phyloP scores from a whole-genome alignment of 2,888 invertebrate genomes.

The Erebia palarica region DNA sequence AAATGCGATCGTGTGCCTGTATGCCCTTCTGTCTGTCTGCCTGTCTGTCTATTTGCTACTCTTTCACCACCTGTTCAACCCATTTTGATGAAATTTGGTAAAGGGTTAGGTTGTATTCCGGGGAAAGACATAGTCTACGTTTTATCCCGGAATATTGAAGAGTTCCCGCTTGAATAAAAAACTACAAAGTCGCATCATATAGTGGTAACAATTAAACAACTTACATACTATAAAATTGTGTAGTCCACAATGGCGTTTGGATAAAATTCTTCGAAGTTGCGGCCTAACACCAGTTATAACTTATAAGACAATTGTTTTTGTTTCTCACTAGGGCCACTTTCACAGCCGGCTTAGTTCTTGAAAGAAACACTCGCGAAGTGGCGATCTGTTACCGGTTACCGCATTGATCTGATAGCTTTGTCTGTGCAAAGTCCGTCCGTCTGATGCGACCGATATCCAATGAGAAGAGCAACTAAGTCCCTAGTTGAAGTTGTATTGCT shows the following conservation, averaged over 20 bases:
- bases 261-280: background rate
- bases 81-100: too few relatives aligned
- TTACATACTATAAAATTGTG: too few relatives aligned
- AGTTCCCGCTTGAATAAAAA: too few relatives aligned
- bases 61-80: too few relatives aligned
- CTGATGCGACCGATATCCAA: constrained; percentile 2
- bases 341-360: background rate
- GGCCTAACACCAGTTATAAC: background rate
- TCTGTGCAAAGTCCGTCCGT: background rate
- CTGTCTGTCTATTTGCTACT: too few relatives aligned
- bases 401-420: constrained; percentile 18
- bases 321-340: constrained; percentile 13
- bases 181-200: too few relatives aligned
- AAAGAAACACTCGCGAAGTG: background rate
- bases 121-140: too few relatives aligned
- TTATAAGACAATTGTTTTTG: background rate
- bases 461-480: background rate
- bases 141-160: too few relatives aligned
- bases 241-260: background rate
- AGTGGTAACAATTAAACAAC: too few relatives aligned
- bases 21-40: too few relatives aligned
- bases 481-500: background rate
- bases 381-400: constrained; percentile 14
- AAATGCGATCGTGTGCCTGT: too few relatives aligned
- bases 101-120: too few relatives aligned